Base-by-base conservation (phyloP, 2,888 invertebrate genomes). In the Digitonthophagus gazella region DNA sequence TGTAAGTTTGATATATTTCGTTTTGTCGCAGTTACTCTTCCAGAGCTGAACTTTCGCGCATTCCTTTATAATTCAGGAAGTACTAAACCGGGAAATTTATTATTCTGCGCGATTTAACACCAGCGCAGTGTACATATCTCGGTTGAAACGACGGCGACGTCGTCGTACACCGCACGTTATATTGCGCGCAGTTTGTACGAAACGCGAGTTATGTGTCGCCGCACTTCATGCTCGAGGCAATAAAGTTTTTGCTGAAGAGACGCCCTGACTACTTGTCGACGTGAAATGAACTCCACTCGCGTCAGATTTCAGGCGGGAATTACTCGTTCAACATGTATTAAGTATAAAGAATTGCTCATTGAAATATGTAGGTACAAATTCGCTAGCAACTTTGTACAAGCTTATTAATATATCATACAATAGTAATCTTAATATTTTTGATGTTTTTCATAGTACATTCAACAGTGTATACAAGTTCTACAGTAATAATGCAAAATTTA, bases 51-150 rank as follows among this genome's bases (percentile, higher is more conserved):
- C 61, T 61, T 61, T 61, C 61, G 18, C 18, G 18, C 18, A 61
- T 61, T 61, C 61, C 61, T 61, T 61, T 61, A 61, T 18, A 61
- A 61, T 61, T 61, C 61, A 61, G 61, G 61, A 61, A 61, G 18
- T 61, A 61, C 61, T 61, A 61, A 61, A 18, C 61, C 61, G 61
- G 18, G 61, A 61, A 61, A 61, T 61, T 61, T 61, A 61, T 61
- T 61, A 61, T 61, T 61, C 20, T 19, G 18, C 18, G 6, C 61
- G 61, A 61, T 61, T 61, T 61, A 61, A 20, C 61, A 20, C 61
- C 28, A 44, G 28, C 11, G 3, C 61, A 14, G 57, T 57, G 1
- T 20, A n/a, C 61, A 20, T 61, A 61, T 61, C 61, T 61, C 61
- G 18, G 19, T 44, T 19, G 61, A 20, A 61, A 18, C 19, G 20